These are phyloP conservation scores for Sclerurus mexicanus DNA, from an alignment of 2,113 vertebrate species.

Conservation along the genomic window DNA sequence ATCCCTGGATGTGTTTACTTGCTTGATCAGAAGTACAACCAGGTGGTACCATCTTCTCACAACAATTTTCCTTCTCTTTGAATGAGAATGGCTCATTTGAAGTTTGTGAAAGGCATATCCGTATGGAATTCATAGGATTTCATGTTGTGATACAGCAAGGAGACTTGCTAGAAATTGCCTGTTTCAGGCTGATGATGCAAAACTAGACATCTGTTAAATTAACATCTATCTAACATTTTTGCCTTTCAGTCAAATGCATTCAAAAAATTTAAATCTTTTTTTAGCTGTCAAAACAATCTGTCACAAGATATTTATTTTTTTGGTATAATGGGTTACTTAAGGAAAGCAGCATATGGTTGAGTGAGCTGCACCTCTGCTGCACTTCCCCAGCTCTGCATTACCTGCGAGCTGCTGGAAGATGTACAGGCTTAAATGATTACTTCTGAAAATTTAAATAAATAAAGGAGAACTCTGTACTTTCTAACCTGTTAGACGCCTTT, in stretches of 20 bases:
- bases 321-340: conserved; percentile 76
- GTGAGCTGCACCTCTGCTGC: conserved; percentile 44
- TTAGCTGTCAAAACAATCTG: conserved; percentile 81
- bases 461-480: not conserved
- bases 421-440: not conserved
- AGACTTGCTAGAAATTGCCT: conserved; percentile 75
- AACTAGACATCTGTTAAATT: conserved; percentile 83
- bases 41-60: conserved; percentile 63
- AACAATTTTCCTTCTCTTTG: conserved; percentile 66
- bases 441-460: not conserved
- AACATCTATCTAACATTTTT: conserved; percentile 79
- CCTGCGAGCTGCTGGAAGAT: conserved; percentile 11
- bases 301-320: conserved; percentile 75
- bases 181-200: conserved; percentile 78
- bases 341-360: conserved; percentile 68
- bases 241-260: conserved; percentile 79
- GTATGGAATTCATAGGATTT: conserved; percentile 65
- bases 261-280: conserved; percentile 71
- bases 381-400: not conserved
- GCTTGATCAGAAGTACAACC: conserved; percentile 61
- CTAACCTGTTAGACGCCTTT: not conserved
- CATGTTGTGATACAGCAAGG: conserved; percentile 64
- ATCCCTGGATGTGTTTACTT: conserved; percentile 34
- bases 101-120: conserved; percentile 66
- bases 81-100: conserved; percentile 68